Evolutionary conservation across 1,140 invertebrate genomes (phyloP), one percentile per base, ranked within the genome.

Genomic region (Rhagoletis pomonella): DNA sequence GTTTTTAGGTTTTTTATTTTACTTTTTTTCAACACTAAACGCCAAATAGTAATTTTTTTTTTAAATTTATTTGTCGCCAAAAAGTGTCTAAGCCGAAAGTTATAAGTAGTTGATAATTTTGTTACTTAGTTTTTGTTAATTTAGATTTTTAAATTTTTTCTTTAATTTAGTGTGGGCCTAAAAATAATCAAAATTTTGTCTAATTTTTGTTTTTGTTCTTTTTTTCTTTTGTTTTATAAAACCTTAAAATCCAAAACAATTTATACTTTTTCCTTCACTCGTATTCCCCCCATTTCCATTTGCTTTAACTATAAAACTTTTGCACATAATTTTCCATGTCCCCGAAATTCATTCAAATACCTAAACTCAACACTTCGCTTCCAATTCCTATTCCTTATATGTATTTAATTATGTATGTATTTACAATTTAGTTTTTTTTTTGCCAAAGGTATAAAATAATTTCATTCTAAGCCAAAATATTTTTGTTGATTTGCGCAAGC

Each of bases 241-340:
- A 85, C 55, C 59, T 85, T 85, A 85, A 85, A 85, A 85, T 85
- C 84, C 84, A 85, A 85, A 85, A 85, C 84, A 85, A 85, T 59
- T 85, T 85, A 91, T 90, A 91, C 91, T 91, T 91, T 90, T 29
- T 88, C 89, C 91, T 90, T 91, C 91, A 88, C 69, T 88, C 87
- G 65, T 69, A 44, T 67, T 87, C 87, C 69, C 69, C 85, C 55
- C 73, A 58, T 60, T 42, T 67, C 29, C 89, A 89, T 88, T 89
- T 88, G 88, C 44, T 86, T 65, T 67, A 86, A 86, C 88, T 90
- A 91, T 91, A 91, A 91, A 91, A 91, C 90, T 90, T 91, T 91
- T 91, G 90, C 89, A 89, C 42, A 84, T 84, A 87, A 81, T 81
- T 81, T 55, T 4, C 47, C 39, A 62, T 85, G 29, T 39, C 29